Conservation (phyloP, 1,140 invertebrate genomes). For the Aphidius ervi region DNA sequence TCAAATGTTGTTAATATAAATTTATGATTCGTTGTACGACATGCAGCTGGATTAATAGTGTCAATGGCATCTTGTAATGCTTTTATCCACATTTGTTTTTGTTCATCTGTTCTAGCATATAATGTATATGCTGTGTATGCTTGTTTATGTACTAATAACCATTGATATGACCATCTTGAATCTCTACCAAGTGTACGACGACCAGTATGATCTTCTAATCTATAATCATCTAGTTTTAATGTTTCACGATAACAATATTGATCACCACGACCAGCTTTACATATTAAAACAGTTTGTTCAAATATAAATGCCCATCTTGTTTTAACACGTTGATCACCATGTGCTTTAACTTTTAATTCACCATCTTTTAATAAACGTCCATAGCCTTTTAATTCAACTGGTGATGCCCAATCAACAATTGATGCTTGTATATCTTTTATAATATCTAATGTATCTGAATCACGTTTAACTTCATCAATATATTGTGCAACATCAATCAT, state of each 20-base stretch:
- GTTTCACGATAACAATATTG: slow-evolving; percentile 89
- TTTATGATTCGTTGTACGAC: slow-evolving; percentile 76
- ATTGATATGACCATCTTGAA: slow-evolving; percentile 74
- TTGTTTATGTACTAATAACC: slow-evolving; percentile 78
- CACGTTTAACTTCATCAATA: slow-evolving; percentile 97
- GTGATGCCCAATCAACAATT: slow-evolving; percentile 77
- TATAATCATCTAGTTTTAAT: slow-evolving; percentile 79
- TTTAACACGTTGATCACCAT: slow-evolving; percentile 81
- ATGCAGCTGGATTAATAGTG: slow-evolving; percentile 78
- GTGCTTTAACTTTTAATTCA: slow-evolving; percentile 85
- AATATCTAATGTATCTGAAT: slow-evolving; percentile 87
- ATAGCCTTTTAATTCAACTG: slow-evolving; percentile 79
- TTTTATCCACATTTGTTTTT: slow-evolving; percentile 86
- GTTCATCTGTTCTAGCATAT: slow-evolving; percentile 83
- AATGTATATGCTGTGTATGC: slow-evolving; percentile 83
- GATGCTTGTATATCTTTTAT: slow-evolving; percentile 86
- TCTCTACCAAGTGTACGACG: slow-evolving; percentile 62
- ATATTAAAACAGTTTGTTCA: slow-evolving; percentile 93
- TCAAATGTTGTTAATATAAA: slow-evolving; percentile 86
- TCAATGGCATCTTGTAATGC: slow-evolving; percentile 90
- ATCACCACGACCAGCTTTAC: slow-evolving; percentile 84
- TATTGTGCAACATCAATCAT: slow-evolving; percentile 97
- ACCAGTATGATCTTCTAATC: slow-evolving; percentile 73
- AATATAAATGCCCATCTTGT: slow-evolving; percentile 93
- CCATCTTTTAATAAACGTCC: slow-evolving; percentile 88